phyloP scores from a whole-genome alignment of 1,140 invertebrate genomes.

The Ectropis grisescens region DNA sequence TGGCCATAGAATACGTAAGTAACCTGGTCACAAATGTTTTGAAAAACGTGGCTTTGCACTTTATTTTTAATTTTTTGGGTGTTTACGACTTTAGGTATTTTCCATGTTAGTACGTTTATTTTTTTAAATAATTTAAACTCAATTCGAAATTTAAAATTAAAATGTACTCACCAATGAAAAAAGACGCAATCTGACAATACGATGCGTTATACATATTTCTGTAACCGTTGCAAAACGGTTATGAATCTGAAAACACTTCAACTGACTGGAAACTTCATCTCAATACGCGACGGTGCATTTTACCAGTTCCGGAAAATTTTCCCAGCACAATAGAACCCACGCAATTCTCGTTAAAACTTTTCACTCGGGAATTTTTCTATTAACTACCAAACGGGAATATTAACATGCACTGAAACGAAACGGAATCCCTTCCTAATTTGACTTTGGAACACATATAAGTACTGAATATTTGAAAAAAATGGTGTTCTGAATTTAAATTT shows the following conservation, averaged over 20 bases:
- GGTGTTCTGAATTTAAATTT: too few species aligned
- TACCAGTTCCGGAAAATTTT: slow-evolving; percentile 11
- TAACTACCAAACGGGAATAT: slow-evolving; percentile 5
- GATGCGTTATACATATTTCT: slow-evolving; percentile 17
- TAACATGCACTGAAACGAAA: slow-evolving; percentile 4
- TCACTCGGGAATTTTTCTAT: slow-evolving; percentile 17
- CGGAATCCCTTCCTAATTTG: too few species aligned
- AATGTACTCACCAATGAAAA: slow-evolving; percentile 40
- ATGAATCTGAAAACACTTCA: slow-evolving; percentile 8
- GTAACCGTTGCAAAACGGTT: slow-evolving; percentile 5
- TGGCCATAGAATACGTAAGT: too few species aligned
- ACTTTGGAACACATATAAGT: slow-evolving; percentile 1
- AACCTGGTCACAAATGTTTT: too few species aligned
- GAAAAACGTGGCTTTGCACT: too few species aligned
- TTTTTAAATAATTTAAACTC: too few species aligned
- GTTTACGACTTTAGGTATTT: too few species aligned
- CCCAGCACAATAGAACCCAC: slow-evolving; percentile 17
- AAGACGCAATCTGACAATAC: slow-evolving; percentile 28
- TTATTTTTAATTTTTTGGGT: too few species aligned
- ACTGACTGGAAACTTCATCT: slow-evolving; percentile 15
- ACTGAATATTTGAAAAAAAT: too few species aligned
- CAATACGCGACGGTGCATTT: slow-evolving; percentile 15
- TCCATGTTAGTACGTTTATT: too few species aligned
- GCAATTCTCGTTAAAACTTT: slow-evolving; percentile 24
- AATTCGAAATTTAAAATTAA: too few species aligned